Conservation (phyloP, 1,140 invertebrate genomes). For the Temnothorax longispinosus region DNA sequence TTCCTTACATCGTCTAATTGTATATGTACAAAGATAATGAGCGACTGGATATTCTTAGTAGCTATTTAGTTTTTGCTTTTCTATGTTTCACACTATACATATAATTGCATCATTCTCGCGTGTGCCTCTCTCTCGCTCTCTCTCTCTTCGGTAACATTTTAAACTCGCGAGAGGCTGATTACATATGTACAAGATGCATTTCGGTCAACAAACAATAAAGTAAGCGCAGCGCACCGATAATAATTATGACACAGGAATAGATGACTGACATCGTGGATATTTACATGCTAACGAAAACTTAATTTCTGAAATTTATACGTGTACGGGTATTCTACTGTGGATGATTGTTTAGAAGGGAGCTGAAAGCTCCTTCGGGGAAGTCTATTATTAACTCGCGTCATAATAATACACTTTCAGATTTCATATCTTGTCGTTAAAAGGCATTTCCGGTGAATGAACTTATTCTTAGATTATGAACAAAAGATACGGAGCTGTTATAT, state of each 20-base stretch:
- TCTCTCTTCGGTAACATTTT: background rate
- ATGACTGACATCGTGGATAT: background rate
- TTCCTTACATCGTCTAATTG: conserved; percentile 22
- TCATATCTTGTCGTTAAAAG: conserved; percentile 3
- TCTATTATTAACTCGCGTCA: background rate
- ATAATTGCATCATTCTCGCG: conserved; percentile 16
- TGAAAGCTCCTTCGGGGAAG: background rate
- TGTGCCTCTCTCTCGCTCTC: background rate
- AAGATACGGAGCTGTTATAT: background rate
- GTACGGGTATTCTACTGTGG: background rate
- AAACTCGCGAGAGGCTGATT: conserved; percentile 22
- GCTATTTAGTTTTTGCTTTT: background rate
- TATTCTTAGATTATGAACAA: conserved; percentile 22
- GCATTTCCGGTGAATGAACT: conserved; percentile 37
- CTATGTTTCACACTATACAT: conserved; percentile 24
- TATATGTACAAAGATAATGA: conserved; percentile 43
- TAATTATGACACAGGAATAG: conserved; percentile 1
- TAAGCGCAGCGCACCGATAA: background rate
- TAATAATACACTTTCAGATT: conserved; percentile 31
- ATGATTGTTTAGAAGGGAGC: background rate
- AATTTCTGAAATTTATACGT: conserved; percentile 6
- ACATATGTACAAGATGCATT: conserved; percentile 30
- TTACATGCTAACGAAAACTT: conserved; percentile 19
- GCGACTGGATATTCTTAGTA: background rate
- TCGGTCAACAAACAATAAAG: conserved; percentile 18